Percentiles rank a stretch among this genome's conserved stretches.
phyloP scores from a whole-genome alignment of 2,797 vertebrate species.

The Tokudaia muenninki region DNA sequence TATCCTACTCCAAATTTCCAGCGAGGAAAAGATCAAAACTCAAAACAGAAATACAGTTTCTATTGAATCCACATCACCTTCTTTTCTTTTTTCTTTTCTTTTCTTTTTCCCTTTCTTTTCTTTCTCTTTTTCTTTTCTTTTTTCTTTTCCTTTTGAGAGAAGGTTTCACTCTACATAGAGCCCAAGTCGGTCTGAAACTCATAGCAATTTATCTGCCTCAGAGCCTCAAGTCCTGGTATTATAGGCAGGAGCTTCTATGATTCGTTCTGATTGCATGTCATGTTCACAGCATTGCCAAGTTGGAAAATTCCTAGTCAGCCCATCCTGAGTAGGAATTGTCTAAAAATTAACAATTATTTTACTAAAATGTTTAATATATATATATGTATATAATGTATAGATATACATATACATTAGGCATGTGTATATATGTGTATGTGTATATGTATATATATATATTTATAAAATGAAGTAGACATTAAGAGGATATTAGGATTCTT shows the following conservation, averaged over 20 bases:
- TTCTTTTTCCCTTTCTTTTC: neutral
- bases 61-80: neutral
- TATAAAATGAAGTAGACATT: neutral
- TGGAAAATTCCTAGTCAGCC: neutral
- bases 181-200: neutral
- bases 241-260: neutral
- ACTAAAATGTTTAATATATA: neutral
- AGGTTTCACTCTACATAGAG: neutral
- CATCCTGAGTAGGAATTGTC: neutral
- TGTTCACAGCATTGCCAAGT: neutral
- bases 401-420: neutral
- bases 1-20: neutral
- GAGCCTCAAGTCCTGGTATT: neutral
- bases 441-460: too few relatives aligned
- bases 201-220: neutral
- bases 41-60: neutral
- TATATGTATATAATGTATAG: too few relatives aligned
- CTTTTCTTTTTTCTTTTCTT: neutral
- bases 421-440: too few relatives aligned
- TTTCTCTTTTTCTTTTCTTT: neutral
- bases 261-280: neutral
- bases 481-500: neutral
- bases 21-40: neutral
- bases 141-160: neutral
- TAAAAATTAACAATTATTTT: neutral